Evolutionary conservation across 2,888 invertebrate species (phyloP).

Genomic region (Rotaria sp.): DNA sequence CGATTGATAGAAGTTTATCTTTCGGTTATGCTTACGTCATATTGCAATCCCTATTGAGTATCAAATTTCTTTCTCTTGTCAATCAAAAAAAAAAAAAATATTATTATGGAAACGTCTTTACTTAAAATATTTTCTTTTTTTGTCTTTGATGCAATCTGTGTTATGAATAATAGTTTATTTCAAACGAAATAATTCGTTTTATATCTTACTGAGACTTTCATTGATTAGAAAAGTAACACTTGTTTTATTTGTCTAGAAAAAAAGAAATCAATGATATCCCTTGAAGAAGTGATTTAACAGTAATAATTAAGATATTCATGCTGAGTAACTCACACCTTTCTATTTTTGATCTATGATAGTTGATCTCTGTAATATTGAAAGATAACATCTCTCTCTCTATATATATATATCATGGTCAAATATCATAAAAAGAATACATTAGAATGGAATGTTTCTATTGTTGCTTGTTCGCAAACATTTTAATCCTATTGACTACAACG

Average conservation of each 20-base stretch:
- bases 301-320: neutral
- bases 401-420: neutral
- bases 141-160: too few species aligned
- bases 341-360: neutral
- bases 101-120: too few species aligned
- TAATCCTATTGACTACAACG: neutral
- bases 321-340: neutral
- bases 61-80: neutral
- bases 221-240: neutral
- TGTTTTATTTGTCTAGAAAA: neutral
- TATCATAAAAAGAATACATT: neutral
- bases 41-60: neutral
- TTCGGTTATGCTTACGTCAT: neutral
- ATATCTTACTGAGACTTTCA: too few species aligned
- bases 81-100: neutral
- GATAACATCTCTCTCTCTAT: neutral
- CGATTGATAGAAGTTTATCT: slow-evolving; percentile 14
- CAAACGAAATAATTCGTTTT: too few species aligned
- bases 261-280: neutral
- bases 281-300: neutral
- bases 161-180: too few species aligned
- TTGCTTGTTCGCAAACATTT: neutral
- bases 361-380: neutral
- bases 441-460: neutral
- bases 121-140: too few species aligned